Evolutionary conservation across 2,888 invertebrate species (phyloP).

Genomic region (Pherbina coryleti): DNA sequence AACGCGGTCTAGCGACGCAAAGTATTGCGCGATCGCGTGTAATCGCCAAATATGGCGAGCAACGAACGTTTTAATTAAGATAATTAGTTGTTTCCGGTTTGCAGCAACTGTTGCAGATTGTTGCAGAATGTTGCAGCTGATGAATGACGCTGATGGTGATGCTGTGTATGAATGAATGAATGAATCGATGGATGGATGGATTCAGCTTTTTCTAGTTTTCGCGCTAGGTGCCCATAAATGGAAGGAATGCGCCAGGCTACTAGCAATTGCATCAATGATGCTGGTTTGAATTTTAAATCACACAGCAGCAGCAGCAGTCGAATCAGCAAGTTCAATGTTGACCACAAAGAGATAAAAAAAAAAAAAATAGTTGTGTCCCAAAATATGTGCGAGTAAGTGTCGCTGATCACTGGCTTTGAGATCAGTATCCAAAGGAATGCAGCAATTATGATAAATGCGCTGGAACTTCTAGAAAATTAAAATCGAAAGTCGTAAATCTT

Average conservation of each 20-base stretch:
- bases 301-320: not conserved
- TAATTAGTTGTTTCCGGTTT: constrained; percentile 67
- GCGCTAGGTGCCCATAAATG: constrained; percentile 44
- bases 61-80: constrained; percentile 68
- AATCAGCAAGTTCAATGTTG: constrained; percentile 1
- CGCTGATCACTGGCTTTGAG: not conserved
- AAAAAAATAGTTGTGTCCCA: not conserved
- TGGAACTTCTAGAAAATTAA: not conserved
- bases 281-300: no score
- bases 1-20: constrained; percentile 40
- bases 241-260: constrained; percentile 23
- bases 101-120: constrained; percentile 3
- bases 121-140: constrained; percentile 6
- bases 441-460: not conserved
- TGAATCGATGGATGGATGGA: constrained; percentile 3
- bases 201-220: constrained; percentile 22
- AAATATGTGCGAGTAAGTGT: not conserved
- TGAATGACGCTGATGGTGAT: not conserved
- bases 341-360: no score
- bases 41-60: constrained; percentile 61
- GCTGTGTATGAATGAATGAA: constrained; percentile 39
- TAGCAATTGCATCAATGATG: not conserved
- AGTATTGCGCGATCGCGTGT: constrained; percentile 65
- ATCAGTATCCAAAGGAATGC: not conserved
- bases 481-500: not conserved